Conservation (phyloP, 2,113 vertebrate species). For the Lates calcarifer region DNA sequence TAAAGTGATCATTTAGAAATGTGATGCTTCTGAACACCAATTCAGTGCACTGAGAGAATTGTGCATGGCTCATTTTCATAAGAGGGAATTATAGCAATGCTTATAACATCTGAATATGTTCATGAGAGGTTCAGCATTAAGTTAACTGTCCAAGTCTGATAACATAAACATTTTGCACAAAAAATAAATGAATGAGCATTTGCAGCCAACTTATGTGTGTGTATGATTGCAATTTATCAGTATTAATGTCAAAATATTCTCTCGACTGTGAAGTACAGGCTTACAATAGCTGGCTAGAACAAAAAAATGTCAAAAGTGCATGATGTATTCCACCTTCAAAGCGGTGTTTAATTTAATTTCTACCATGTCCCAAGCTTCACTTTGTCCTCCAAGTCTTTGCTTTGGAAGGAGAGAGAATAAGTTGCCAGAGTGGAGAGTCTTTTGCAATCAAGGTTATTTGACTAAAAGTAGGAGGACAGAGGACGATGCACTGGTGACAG, state of each 20-base stretch:
- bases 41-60: slow-evolving; percentile 43
- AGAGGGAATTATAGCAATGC: slow-evolving; percentile 52
- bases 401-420: slow-evolving; percentile 36
- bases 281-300: slow-evolving; percentile 14
- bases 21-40: slow-evolving; percentile 44
- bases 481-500: slow-evolving; percentile 74
- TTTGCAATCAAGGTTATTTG: slow-evolving; percentile 80
- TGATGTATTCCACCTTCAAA: slow-evolving; percentile 37
- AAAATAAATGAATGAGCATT: slow-evolving; percentile 47
- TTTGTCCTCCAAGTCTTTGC: slow-evolving; percentile 62
- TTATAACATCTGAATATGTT: slow-evolving; percentile 56
- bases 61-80: slow-evolving; percentile 59
- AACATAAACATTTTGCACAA: slow-evolving; percentile 39
- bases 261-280: not conserved
- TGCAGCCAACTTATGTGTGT: slow-evolving; percentile 6
- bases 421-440: slow-evolving; percentile 52
- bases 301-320: slow-evolving; percentile 17
- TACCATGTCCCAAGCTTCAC: slow-evolving; percentile 42
- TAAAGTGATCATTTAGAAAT: slow-evolving; percentile 61
- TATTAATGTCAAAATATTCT: slow-evolving; percentile 43
- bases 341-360: slow-evolving; percentile 34
- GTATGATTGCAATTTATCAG: slow-evolving; percentile 41
- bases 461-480: slow-evolving; percentile 76
- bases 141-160: slow-evolving; percentile 39
- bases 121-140: slow-evolving; percentile 49